A percentile compares a stretch with the other conserved stretches of the same genome.
These are phyloP conservation scores for Reinhardtius hippoglossoides DNA, from an alignment of 2,113 vertebrate genomes.

Conservation along the genomic window DNA sequence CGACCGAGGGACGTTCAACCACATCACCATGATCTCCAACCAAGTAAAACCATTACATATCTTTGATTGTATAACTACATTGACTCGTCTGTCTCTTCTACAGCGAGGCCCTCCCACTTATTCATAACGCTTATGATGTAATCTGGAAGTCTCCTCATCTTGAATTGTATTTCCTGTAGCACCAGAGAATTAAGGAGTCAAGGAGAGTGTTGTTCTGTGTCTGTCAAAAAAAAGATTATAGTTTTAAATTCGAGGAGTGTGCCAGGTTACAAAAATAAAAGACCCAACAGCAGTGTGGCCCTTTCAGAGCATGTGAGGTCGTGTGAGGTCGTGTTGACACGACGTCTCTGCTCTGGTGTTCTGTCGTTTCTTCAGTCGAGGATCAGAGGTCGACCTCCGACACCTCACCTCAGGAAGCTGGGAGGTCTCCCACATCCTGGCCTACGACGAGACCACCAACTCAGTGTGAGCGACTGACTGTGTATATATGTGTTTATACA, in stretches of 20 bases:
- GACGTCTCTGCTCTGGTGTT: not conserved
- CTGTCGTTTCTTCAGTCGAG: conserved; percentile 42
- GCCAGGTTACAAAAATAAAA: not conserved
- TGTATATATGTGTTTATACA: not conserved
- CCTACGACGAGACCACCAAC: conserved; percentile 66
- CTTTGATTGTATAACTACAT: not conserved
- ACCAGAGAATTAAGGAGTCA: conserved; percentile 44
- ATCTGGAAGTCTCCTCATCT: conserved; percentile 20
- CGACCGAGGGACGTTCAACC: conserved; percentile 66
- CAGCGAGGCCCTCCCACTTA: conserved; percentile 9
- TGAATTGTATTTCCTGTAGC: conserved; percentile 30
- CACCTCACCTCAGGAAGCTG: conserved; percentile 82
- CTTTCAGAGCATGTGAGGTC: not conserved
- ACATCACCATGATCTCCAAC: conserved; percentile 78
- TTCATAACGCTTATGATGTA: conserved; percentile 18
- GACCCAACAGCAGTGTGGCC: not conserved
- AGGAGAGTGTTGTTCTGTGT: not conserved
- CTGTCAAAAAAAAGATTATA: too few relatives aligned
- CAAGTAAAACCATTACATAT: conserved; percentile 57
- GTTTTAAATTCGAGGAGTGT: not conserved
- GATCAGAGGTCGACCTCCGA: conserved; percentile 65
- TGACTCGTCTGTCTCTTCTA: not conserved
- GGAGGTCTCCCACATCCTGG: conserved; percentile 77
- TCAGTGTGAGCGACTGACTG: conserved; percentile 63
- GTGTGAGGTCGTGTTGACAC: not conserved